phyloP scores from a whole-genome alignment of 2,113 vertebrate genomes.

The Psilopsiagon aymara region DNA sequence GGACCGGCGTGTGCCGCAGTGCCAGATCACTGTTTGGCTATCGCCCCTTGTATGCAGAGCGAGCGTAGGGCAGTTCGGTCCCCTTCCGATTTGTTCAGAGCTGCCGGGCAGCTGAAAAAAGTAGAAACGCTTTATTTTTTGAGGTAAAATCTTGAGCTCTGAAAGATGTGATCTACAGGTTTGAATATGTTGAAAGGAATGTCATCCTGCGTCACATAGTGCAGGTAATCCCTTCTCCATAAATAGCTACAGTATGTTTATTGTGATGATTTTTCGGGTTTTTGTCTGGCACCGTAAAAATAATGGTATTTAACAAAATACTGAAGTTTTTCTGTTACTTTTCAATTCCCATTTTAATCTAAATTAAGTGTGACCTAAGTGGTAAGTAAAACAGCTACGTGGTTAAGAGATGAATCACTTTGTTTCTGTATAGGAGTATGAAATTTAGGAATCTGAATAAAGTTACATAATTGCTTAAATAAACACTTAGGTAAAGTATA shows the following conservation, averaged over 20 bases:
- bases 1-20: neutral
- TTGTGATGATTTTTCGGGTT: neutral
- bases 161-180: neutral
- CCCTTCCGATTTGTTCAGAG: neutral
- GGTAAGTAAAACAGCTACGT: neutral
- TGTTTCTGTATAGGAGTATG: neutral
- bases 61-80: accelerated
- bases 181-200: neutral
- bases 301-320: neutral
- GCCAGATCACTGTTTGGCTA: accelerated
- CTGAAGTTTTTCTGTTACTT: neutral
- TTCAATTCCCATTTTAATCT: neutral
- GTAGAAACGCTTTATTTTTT: neutral
- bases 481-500: neutral
- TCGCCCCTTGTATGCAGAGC: too few relatives aligned
- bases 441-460: neutral
- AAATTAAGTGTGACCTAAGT: neutral
- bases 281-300: neutral
- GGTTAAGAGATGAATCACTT: neutral
- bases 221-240: neutral
- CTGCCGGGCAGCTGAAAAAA: neutral
- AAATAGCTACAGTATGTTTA: neutral
- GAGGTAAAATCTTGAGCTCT: neutral
- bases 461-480: neutral
- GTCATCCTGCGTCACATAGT: neutral